These are phyloP conservation scores for Ptychodera flava DNA, from an alignment of 35 echinoderm and acorn worm species.

Conservation along the genomic window DNA sequence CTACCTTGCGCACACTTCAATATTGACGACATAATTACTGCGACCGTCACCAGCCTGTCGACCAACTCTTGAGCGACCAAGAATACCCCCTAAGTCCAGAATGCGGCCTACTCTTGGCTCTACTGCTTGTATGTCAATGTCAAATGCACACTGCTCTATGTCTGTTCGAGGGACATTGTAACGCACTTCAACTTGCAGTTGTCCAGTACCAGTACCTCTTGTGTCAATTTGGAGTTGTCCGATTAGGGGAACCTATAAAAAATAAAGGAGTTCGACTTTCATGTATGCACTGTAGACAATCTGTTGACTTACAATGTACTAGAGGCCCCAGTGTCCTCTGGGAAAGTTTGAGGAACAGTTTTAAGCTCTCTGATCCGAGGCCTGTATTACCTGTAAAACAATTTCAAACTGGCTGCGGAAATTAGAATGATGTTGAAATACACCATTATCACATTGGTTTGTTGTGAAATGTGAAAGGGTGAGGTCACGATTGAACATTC, in stretches of 20 bases:
- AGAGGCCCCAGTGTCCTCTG: no score
- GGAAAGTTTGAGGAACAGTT: no score
- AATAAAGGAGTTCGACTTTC: no score
- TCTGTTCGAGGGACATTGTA: slow-evolving; percentile 1
- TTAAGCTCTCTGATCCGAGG: no score
- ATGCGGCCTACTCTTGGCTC: slow-evolving; percentile 20
- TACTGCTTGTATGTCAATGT: slow-evolving; percentile 15
- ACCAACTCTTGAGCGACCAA: not conserved
- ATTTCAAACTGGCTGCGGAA: no score
- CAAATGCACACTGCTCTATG: slow-evolving; percentile 23
- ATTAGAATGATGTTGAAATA: no score
- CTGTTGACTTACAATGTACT: no score
- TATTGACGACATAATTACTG: not conserved
- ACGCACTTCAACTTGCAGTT: slow-evolving; percentile 44
- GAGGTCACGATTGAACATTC: no score
- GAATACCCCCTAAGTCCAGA: not conserved
- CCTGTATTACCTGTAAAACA: no score
- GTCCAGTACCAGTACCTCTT: not conserved
- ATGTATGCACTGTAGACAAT: no score
- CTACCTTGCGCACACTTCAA: not conserved
- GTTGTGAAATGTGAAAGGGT: no score
- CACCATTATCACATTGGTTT: no score
- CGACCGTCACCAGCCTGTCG: not conserved
- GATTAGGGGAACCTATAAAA: not conserved
- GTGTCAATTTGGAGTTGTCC: slow-evolving; percentile 15